Conservation (phyloP, 2,113 vertebrate genomes). For the Euleptes europaea region DNA sequence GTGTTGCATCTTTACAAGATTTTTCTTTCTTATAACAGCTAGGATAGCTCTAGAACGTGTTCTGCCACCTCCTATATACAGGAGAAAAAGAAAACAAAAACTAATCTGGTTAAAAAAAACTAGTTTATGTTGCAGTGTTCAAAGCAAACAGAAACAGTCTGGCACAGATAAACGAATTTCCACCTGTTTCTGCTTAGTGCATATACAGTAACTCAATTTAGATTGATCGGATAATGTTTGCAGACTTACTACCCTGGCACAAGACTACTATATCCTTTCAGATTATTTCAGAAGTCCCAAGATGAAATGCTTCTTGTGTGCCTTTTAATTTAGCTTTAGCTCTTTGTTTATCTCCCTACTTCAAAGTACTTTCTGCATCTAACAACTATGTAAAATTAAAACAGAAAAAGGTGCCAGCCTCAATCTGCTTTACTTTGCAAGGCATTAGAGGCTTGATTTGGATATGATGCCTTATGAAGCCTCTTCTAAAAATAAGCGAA, state of each 20-base stretch:
- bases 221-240: slow-evolving; percentile 77
- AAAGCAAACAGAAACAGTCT: slow-evolving; percentile 74
- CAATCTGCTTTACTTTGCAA: slow-evolving; percentile 66
- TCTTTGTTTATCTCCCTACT: slow-evolving; percentile 72
- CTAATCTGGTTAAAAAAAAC: slow-evolving; percentile 73
- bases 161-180: slow-evolving; percentile 81
- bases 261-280: slow-evolving; percentile 69
- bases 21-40: slow-evolving; percentile 62
- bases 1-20: slow-evolving; percentile 20
- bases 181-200: slow-evolving; percentile 80
- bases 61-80: slow-evolving; percentile 49
- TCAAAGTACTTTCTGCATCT: slow-evolving; percentile 70
- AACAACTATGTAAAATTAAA: slow-evolving; percentile 73
- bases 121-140: slow-evolving; percentile 76
- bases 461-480: slow-evolving; percentile 56
- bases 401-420: slow-evolving; percentile 65
- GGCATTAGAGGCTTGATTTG: slow-evolving; percentile 61
- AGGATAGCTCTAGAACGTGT: slow-evolving; percentile 49
- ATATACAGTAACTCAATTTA: slow-evolving; percentile 79
- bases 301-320: slow-evolving; percentile 71
- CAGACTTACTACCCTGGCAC: slow-evolving; percentile 71
- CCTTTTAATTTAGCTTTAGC: slow-evolving; percentile 77
- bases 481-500: slow-evolving; percentile 48
- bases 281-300: slow-evolving; percentile 63
- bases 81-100: slow-evolving; percentile 63